Evolutionary conservation across 1,140 invertebrate genomes (phyloP), one percentile per base, ranked within the genome.

Genomic region (Cyphomyrmex costatus): DNA sequence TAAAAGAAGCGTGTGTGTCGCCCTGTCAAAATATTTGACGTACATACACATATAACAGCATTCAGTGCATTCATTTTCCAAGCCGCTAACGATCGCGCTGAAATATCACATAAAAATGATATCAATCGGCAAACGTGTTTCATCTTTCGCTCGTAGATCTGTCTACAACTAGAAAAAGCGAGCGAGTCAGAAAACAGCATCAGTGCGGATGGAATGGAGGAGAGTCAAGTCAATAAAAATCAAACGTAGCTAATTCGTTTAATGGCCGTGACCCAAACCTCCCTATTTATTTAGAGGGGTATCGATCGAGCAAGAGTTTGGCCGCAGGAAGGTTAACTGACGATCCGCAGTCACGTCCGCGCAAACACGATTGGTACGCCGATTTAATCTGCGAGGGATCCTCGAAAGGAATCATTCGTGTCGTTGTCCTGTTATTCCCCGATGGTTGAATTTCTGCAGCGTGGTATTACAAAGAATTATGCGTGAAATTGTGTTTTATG

Each of bases 201-300:
- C 33, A 21, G 16, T 14, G 21, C 10, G 36, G 79, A 27, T 21
- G 21, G 79, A n/a, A 16, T 33, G 24, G 83, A 70, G 36, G 36
- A 91, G 86, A 78, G 79, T 68, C 60, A 66, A 88, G 83, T 70
- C 90, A 93, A 93, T 92, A 91, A 92, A n/a, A 93, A 93, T 93
- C 92, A 92, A 92, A 92, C 88, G 87, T 89, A 85, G 83, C 90
- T 92, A 93, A 92, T 92, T 92, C 92, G 90, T 91, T 93, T 93
- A 93, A 93, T 93, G 91, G 89, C 88, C 89, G 79, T 92, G 92
- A 91, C 90, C 92, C 70, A 85, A 90, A 90, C 73, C 73, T 84
- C 61, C 84, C 90, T 93, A 93, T 93, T 93, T 93, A 92, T 92
- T 92, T 92, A 92, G 91, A 92, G 68, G 74, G 88, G 87, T 91